Conservation (phyloP, 2,888 invertebrate genomes). For the Eudasyphora cyanicolor region DNA sequence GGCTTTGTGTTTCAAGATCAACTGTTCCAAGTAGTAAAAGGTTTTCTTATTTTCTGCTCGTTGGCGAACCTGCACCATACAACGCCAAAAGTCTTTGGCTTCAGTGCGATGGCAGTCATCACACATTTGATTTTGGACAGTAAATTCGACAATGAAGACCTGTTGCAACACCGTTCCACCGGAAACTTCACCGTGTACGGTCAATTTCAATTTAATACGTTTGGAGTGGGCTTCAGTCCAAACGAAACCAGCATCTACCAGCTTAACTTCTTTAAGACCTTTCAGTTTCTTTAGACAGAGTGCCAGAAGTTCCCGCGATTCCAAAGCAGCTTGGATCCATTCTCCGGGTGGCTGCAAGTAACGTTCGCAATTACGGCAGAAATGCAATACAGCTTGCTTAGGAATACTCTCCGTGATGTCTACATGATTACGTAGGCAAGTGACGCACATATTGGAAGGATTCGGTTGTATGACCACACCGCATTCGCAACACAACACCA, state of each 20-base stretch:
- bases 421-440: constrained; percentile 92
- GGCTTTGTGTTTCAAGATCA: constrained; percentile 96
- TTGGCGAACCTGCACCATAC: constrained; percentile 93
- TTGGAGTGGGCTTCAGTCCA: constrained; percentile 99
- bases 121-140: constrained; percentile 93
- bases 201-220: constrained; percentile 55
- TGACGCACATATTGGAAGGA: constrained; percentile 98
- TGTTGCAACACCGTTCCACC: constrained; percentile 78
- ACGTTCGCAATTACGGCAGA: constrained; percentile 95
- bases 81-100: constrained; percentile 98
- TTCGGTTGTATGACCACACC: constrained; percentile 95
- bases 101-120: constrained; percentile 97
- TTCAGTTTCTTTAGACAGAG: constrained; percentile 96
- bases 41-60: constrained; percentile 97
- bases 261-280: constrained; percentile 91
- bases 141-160: not conserved
- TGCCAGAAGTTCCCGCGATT: constrained; percentile 93
- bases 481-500: constrained; percentile 92
- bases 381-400: constrained; percentile 94
- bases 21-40: constrained; percentile 97
- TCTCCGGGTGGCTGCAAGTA: constrained; percentile 95
- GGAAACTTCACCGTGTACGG: constrained; percentile 86
- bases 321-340: constrained; percentile 91
- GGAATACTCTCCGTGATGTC: constrained; percentile 98
- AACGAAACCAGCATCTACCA: constrained; percentile 97